Conservation (phyloP, 2,888 invertebrate species). For the Siphlonurus alternatus region DNA sequence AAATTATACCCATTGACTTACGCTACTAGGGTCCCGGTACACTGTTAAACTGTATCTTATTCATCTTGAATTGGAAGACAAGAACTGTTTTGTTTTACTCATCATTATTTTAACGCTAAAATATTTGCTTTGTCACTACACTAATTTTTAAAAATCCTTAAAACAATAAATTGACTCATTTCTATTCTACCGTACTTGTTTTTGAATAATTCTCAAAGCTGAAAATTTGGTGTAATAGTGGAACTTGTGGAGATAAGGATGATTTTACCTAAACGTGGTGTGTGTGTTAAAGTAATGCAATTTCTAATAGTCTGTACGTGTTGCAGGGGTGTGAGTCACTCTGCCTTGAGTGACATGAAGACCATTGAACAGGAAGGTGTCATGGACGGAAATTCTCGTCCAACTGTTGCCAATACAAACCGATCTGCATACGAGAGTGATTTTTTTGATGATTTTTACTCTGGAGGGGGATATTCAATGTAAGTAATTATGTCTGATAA, state of each 20-base stretch:
- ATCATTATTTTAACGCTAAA: no score
- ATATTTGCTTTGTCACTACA: no score
- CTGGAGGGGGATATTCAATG: slow-evolving; percentile 38
- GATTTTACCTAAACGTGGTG: neutral
- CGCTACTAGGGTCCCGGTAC: no score
- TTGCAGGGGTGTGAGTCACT: slow-evolving; percentile 56
- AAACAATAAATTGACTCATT: no score
- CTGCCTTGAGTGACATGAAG: slow-evolving; percentile 80
- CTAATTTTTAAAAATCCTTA: no score
- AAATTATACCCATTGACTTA: neutral
- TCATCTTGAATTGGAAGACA: no score
- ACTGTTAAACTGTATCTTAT: no score
- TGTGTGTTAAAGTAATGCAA: neutral
- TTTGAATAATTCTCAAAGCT: no score
- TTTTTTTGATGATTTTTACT: slow-evolving; percentile 32
- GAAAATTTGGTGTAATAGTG: no score
- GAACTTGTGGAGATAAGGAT: no score
- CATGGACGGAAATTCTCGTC: slow-evolving; percentile 19
- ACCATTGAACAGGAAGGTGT: slow-evolving; percentile 65
- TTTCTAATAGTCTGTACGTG: neutral
- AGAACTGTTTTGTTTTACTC: no score
- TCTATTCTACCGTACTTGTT: no score
- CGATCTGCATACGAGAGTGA: slow-evolving; percentile 16
- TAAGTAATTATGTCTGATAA: slow-evolving; percentile 17
- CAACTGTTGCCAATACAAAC: slow-evolving; percentile 13